These are phyloP conservation scores for Picathartes gymnocephalus DNA, from an alignment of 2,113 vertebrate species.

Conservation along the genomic window DNA sequence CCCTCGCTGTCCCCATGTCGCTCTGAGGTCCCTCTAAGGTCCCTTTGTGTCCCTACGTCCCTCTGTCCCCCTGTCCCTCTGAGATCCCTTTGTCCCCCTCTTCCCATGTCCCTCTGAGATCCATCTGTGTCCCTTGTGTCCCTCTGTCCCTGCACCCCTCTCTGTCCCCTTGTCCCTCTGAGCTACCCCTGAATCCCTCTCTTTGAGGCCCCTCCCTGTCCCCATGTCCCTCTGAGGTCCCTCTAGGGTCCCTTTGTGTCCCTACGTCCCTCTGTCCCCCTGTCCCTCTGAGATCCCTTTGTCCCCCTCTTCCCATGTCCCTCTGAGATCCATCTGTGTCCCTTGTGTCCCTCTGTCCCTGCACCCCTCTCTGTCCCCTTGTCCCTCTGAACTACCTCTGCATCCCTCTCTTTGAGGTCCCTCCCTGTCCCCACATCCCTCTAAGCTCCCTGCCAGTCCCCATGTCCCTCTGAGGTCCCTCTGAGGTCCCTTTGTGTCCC, in stretches of 20 bases:
- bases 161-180: not conserved
- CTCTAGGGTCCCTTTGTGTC: no score
- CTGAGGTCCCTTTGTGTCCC: not conserved
- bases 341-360: not conserved
- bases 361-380: not conserved
- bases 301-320: not conserved
- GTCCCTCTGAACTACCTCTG: no score
- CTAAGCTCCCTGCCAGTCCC: no score
- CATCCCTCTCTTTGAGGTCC: not conserved
- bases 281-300: not conserved
- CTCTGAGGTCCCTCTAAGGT: no score
- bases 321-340: no score
- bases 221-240: no score
- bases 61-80: not conserved
- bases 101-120: slow-evolving; percentile 4
- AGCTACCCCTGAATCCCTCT: not conserved
- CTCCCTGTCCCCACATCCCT: not conserved
- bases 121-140: no score
- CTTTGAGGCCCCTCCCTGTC: not conserved
- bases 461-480: not conserved
- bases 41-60: not conserved
- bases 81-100: not conserved
- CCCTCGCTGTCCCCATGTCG: not conserved
- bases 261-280: not conserved
- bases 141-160: no score